Evolutionary conservation across 2,888 invertebrate species (phyloP), one percentile per base, ranked within the genome.

Genomic region (Campopleginae sp.): DNA sequence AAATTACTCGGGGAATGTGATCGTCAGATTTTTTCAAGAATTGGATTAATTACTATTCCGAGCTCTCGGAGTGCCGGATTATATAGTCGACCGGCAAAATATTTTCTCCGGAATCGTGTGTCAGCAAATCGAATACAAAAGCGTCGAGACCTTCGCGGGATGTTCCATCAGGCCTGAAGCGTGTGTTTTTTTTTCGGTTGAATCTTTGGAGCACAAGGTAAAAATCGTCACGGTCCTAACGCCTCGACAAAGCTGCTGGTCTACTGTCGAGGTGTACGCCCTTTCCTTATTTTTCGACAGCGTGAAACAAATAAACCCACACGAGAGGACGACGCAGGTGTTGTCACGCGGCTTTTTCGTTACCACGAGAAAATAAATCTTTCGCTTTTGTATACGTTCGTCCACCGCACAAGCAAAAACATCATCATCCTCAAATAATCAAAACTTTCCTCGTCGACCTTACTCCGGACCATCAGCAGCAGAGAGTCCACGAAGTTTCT

Each of bases 341-440:
- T 79, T 33, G 79, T 79, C 70, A 70, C 70, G 58, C 61, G 27
- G 70, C 70, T 79, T 38, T 71, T 71, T 38, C 63, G 61, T 79
- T 71, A 71, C 63, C 8, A 33, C 8, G n/a, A 72, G 46, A 51
- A 54, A 78, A 66, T 48, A 70, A 84, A 48, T 46, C 68, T 76
- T 51, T 63, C 77, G 66, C 54, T 66, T 77, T 77, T 66, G 51
- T 66, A 46, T 19, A 63, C 17, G 48, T 23, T 33, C 48, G 23
- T n/a, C n/a, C n/a, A 72, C 23, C 77, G 54, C 68, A 44, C 54
- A 68, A 66, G 66, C 77, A 63, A 66, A 66, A 65, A 68, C 66
- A 77, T 77, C 31, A 54, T 77, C 38, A 77, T 77, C 76, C 10
- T 66, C 65, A 19, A 10, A 77, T 38, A 27, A 77, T 65, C 51